Evolutionary conservation across 2,113 vertebrate genomes (phyloP), one percentile per base, ranked within the genome.

Genomic region (Zosterops hypoxanthus): DNA sequence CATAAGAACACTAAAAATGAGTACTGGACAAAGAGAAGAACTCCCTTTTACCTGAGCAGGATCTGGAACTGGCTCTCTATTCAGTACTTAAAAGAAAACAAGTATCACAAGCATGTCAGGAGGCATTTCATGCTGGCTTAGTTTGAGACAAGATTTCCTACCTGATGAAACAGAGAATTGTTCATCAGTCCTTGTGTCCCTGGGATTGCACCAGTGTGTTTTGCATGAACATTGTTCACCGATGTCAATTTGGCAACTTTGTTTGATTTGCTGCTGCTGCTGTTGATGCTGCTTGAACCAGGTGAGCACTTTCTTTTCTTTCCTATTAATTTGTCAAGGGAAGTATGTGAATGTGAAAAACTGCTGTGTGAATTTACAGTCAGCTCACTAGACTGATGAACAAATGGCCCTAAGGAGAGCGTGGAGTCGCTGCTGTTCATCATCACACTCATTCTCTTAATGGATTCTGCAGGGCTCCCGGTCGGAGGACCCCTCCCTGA

Each of bases 391-490:
- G 98, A 97, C 94, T 99, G 99, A 97, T 99, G 99, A 68, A 99
- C 98, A 57, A 99, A 99, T 0, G 99, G 99, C 82, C 99, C 99
- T 29, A 99, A 98, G 21, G 99, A 99, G 42, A 99, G 99, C 4
- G 99, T 99, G 92, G 99, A 99, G 97, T 99, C 99, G 5, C 99
- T 97, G 95, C 99, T 99, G 98, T 99, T 99, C 98, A 99, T 99
- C 97, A 99, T 98, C 88, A 99, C 99, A 42, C 99, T 99, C 99
- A 99, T 99, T 84, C 99, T 98, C 95, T 99, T 99, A 94, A 99
- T 99, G 50, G 99, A 98, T 93, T 99, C 99, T 13, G 99, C 98
- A 15, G 99, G 98, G 98, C 98, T 99, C 90, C 99, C 99, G 0
- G 98, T 97, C 0, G 98, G 98, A 94, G 98, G 98, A 21, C 98